These are phyloP conservation scores for Ophraella communa DNA, from an alignment of 2,888 invertebrate genomes.

Conservation along the genomic window DNA sequence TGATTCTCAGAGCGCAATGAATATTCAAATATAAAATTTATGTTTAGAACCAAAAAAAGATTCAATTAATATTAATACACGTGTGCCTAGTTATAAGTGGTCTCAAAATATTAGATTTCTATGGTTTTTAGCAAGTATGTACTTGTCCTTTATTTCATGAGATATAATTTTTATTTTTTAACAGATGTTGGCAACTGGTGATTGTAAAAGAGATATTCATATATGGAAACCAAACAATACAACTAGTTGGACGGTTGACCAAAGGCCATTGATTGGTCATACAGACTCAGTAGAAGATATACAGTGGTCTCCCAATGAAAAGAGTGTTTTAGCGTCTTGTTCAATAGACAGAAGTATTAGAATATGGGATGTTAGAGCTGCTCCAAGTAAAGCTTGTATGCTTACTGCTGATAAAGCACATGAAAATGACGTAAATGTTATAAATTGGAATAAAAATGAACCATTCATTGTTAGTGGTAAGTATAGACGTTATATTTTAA, in stretches of 20 bases:
- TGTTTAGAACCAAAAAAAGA: too few relatives aligned
- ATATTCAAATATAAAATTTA: too few relatives aligned
- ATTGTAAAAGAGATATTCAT: conserved; percentile 91
- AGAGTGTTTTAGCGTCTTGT: conserved; percentile 85
- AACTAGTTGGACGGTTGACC: conserved; percentile 85
- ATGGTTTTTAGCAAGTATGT: too few relatives aligned
- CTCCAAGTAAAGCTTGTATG: conserved; percentile 90
- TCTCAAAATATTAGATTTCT: too few relatives aligned
- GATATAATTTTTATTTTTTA: conserved; percentile 28
- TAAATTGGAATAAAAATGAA: conserved; percentile 94
- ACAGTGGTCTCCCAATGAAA: conserved; percentile 98
- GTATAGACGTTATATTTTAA: conserved; percentile 31
- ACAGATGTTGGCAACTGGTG: conserved; percentile 91
- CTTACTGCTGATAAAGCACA: conserved; percentile 86
- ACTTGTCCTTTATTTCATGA: too few relatives aligned
- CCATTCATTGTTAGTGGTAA: conserved; percentile 85
- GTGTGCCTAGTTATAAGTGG: background rate
- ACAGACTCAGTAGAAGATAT: conserved; percentile 95
- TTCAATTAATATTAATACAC: background rate
- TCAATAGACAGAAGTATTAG: conserved; percentile 89
- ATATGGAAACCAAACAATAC: conserved; percentile 85
- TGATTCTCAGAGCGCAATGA: too few relatives aligned
- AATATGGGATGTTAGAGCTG: conserved; percentile 93
- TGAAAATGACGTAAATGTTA: conserved; percentile 93
- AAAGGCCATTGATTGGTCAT: conserved; percentile 87